phyloP scores from a whole-genome alignment of 1,140 invertebrate genomes.

The Heliothis virescens region DNA sequence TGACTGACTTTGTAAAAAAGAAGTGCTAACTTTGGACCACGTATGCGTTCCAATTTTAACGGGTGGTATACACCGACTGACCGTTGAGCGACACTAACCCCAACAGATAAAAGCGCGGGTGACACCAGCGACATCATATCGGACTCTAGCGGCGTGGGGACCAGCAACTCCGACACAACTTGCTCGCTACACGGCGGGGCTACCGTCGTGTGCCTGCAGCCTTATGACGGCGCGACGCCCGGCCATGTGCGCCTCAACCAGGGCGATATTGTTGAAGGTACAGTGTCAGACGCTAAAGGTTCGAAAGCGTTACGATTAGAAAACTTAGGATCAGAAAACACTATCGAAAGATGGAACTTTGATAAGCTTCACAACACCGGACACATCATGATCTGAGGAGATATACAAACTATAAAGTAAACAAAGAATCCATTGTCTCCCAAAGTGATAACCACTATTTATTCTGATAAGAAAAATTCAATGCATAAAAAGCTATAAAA shows the following conservation, averaged over 20 bases:
- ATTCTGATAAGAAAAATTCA: no score
- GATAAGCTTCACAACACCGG: no score
- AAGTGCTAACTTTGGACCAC: constrained; percentile 8
- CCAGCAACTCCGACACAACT: constrained; percentile 94
- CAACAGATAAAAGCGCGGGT: constrained; percentile 94
- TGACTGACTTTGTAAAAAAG: neutral
- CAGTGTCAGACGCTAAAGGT: constrained; percentile 47
- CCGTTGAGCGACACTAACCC: constrained; percentile 87
- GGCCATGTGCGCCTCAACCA: constrained; percentile 93
- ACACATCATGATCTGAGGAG: no score
- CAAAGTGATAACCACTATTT: no score
- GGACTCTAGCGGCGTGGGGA: constrained; percentile 96
- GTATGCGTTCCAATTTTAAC: neutral
- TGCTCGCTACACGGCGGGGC: constrained; percentile 92
- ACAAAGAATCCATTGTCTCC: no score
- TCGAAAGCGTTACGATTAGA: neutral
- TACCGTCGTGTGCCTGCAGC: constrained; percentile 95
- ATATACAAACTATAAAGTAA: no score
- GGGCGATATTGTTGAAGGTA: constrained; percentile 97
- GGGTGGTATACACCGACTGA: constrained; percentile 36
- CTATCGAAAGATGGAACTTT: no score
- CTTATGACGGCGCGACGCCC: constrained; percentile 90
- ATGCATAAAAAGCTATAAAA: no score
- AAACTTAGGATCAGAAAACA: neutral
- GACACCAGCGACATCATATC: constrained; percentile 96